Evolutionary conservation across 2,797 vertebrate genomes (phyloP).

Genomic region (Cossypha polioptera): DNA sequence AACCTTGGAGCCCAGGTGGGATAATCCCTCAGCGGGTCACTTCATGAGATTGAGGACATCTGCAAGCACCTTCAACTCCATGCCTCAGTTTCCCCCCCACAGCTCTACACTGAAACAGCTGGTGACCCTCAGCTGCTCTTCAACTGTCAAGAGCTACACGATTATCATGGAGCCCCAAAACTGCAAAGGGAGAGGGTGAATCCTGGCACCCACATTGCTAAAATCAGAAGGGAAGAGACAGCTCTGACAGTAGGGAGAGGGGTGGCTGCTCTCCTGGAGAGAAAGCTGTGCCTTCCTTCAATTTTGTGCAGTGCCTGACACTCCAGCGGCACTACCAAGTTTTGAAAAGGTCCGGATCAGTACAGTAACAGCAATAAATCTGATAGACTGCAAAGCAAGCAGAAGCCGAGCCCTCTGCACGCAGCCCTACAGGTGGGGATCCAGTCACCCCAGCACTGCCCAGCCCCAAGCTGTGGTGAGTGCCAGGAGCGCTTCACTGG

Average conservation of each 20-base stretch:
- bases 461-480: not conserved
- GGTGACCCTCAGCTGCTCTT: not conserved
- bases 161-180: not conserved
- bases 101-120: not conserved
- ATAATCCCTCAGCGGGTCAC: fast-evolving
- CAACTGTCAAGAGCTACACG: not conserved
- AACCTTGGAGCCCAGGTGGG: not conserved
- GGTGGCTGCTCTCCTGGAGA: fast-evolving
- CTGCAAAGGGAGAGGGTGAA: not conserved
- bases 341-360: not conserved
- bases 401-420: not conserved
- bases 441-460: not conserved
- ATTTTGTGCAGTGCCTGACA: fast-evolving
- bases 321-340: not conserved
- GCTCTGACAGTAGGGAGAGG: not conserved
- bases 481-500: not conserved
- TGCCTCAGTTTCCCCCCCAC: not conserved
- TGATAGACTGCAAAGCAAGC: not conserved
- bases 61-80: not conserved
- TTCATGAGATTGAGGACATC: not conserved
- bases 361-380: not conserved
- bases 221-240: not conserved
- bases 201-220: not conserved
- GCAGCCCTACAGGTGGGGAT: fast-evolving
- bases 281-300: not conserved